Conservation (phyloP, 2,797 vertebrate species). For the Passerculus sandwichensis region DNA sequence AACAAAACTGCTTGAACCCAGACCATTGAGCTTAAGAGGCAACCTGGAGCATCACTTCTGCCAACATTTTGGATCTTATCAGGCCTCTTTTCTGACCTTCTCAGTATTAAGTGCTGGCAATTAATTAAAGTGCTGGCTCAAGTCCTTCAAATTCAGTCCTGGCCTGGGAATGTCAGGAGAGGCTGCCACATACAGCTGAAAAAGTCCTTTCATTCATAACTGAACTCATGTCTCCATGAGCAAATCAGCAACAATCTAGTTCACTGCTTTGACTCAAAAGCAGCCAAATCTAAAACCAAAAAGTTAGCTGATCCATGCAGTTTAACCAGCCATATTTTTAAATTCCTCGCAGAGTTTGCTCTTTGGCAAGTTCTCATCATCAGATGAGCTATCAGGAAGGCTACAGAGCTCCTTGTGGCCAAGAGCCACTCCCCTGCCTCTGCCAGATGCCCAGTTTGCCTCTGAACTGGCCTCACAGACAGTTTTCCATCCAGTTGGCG, state of each 20-base stretch:
- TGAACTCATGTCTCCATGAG: neutral
- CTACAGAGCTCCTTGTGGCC: neutral
- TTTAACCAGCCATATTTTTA: neutral
- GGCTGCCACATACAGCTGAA: neutral
- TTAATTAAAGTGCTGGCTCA: neutral
- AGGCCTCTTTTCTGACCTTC: neutral
- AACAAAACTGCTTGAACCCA: neutral
- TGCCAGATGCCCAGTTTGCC: constrained; percentile 24
- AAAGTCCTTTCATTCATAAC: neutral
- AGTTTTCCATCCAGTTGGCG: neutral
- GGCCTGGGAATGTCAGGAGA: neutral
- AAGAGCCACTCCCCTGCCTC: neutral
- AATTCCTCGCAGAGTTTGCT: neutral
- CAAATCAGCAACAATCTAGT: neutral
- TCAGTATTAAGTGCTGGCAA: neutral
- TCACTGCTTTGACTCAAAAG: neutral
- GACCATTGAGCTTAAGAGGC: neutral
- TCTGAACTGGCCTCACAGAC: constrained; percentile 13
- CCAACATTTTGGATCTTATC: neutral
- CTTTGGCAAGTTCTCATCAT: neutral
- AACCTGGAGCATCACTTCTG: neutral
- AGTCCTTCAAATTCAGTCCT: neutral
- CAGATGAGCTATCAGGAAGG: neutral
- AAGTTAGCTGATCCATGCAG: neutral
- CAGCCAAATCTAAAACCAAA: neutral